Evolutionary conservation across 2,113 vertebrate genomes (phyloP).

Genomic region (Tor tambroides): DNA sequence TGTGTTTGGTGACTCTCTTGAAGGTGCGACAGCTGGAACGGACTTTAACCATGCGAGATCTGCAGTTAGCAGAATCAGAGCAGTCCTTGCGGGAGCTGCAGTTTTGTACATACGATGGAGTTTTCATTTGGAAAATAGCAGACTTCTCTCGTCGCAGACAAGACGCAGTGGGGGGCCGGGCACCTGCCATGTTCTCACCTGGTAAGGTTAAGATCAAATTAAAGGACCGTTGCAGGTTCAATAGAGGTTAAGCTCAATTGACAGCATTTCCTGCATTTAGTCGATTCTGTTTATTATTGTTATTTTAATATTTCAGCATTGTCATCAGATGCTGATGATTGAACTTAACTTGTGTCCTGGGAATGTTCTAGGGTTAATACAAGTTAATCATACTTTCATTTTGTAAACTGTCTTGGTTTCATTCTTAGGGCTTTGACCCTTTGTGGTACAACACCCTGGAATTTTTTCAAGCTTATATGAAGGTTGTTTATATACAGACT

Average conservation of each 20-base stretch:
- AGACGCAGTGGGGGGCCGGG: constrained; percentile 88
- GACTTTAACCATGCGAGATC: constrained; percentile 88
- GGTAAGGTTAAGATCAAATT: constrained; percentile 71
- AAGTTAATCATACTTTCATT: no score
- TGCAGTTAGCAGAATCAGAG: constrained; percentile 89
- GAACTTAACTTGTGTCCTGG: background rate
- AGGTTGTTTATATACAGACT: background rate
- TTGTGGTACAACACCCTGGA: background rate
- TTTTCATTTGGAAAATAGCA: constrained; percentile 95
- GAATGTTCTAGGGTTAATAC: background rate
- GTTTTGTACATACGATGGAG: constrained; percentile 87
- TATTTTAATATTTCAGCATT: no score
- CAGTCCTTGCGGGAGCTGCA: constrained; percentile 86
- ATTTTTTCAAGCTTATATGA: background rate
- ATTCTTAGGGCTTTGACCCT: background rate
- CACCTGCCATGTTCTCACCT: constrained; percentile 96
- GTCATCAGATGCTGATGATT: background rate
- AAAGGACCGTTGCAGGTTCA: background rate
- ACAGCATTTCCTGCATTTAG: background rate
- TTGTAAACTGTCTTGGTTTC: no score
- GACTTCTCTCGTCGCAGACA: constrained; percentile 92
- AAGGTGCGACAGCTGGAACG: constrained; percentile 96
- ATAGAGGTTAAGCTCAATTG: no score
- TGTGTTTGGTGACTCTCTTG: constrained; percentile 3
- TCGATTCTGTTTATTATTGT: background rate